These are phyloP conservation scores for Meloidogyne exigua DNA, from an alignment of 1,140 invertebrate species.

Conservation along the genomic window DNA sequence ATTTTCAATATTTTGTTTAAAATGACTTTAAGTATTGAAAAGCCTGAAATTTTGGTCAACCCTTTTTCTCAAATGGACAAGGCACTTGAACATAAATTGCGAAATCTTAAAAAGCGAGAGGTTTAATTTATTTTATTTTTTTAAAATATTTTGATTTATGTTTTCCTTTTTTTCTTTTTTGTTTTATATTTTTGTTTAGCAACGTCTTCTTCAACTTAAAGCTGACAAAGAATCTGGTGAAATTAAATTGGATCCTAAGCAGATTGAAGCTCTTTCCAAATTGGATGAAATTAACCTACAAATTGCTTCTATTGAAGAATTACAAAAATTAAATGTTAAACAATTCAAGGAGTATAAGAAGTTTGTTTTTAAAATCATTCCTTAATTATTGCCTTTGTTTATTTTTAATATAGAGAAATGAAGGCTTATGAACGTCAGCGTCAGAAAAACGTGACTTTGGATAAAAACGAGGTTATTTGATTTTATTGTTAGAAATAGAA, in stretches of 20 bases:
- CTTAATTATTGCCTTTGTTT: too few species aligned
- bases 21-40: neutral
- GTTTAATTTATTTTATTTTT: neutral
- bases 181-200: neutral
- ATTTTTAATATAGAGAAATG: neutral
- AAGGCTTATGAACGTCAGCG: too few species aligned
- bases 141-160: neutral
- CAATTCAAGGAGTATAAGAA: conserved; percentile 30
- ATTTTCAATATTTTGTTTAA: neutral
- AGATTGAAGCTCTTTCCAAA: conserved; percentile 34
- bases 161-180: too few species aligned
- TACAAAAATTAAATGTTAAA: conserved; percentile 28
- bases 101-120: conserved; percentile 35
- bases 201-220: conserved; percentile 24
- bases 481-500: too few species aligned
- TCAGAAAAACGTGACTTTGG: too few species aligned
- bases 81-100: conserved; percentile 34
- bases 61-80: conserved; percentile 29
- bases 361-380: too few species aligned
- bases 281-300: conserved; percentile 31
- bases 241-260: conserved; percentile 14
- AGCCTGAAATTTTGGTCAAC: conserved; percentile 25
- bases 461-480: too few species aligned
- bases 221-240: conserved; percentile 9
- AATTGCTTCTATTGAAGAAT: conserved; percentile 33